Percentiles rank a stretch among this genome's conserved stretches.
These are phyloP conservation scores for Aromia moschata DNA, from an alignment of 2,888 invertebrate species.

Conservation along the genomic window DNA sequence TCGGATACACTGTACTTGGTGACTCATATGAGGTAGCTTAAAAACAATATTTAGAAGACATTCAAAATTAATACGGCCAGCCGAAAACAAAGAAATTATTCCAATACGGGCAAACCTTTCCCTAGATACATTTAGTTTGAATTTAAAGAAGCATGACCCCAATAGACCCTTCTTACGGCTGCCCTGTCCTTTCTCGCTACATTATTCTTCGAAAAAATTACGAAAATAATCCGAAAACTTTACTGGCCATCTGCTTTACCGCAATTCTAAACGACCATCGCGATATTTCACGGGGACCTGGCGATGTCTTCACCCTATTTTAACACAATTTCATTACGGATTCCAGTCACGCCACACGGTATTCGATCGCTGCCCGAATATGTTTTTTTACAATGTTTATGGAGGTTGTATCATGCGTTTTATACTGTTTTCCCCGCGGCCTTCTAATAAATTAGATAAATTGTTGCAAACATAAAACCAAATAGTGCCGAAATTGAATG, in stretches of 20 bases:
- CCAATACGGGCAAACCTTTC: no score
- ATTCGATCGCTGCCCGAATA: conserved; percentile 9
- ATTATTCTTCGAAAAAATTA: background rate
- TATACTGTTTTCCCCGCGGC: background rate
- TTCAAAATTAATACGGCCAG: no score
- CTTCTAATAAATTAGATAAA: conserved; percentile 3
- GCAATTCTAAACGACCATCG: background rate
- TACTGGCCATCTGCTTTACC: conserved; percentile 3
- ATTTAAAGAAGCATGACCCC: no score
- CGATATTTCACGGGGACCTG: conserved; percentile 11
- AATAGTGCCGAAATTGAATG: background rate
- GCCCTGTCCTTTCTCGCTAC: background rate
- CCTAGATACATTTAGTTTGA: no score
- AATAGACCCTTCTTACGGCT: background rate
- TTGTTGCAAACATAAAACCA: background rate
- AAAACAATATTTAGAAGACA: no score
- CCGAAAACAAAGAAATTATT: no score
- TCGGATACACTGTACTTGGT: no score
- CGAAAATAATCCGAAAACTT: conserved; percentile 1
- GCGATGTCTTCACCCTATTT: conserved; percentile 15
- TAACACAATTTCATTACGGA: conserved; percentile 18
- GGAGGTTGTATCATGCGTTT: conserved; percentile 7
- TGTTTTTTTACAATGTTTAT: conserved; percentile 19
- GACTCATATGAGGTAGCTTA: no score
- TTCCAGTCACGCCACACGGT: conserved; percentile 16